A percentile compares a stretch with the other conserved stretches of the same genome.
Conservation (phyloP, 2,113 vertebrate genomes). For the Machaerirhynchus nigripectus region DNA sequence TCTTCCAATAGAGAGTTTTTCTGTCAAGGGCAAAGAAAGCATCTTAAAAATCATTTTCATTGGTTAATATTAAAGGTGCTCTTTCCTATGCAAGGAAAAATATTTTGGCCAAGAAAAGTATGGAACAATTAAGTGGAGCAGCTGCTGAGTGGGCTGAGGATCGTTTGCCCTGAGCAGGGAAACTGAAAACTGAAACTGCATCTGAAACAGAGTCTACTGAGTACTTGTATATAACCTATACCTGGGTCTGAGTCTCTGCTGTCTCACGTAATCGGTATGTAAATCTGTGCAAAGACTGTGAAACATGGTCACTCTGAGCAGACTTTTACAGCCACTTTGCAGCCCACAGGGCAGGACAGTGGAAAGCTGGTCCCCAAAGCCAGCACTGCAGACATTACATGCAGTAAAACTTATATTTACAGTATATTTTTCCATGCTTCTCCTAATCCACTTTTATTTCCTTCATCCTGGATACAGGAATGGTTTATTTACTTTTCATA, state of each 20-base stretch:
- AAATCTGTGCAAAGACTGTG: neutral
- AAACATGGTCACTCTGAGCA: neutral
- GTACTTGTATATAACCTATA: neutral
- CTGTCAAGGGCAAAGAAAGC: neutral
- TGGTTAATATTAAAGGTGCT: neutral
- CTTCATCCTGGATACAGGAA: neutral
- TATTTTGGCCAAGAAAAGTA: neutral
- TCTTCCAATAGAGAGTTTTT: neutral
- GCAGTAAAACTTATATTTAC: neutral
- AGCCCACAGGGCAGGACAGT: neutral
- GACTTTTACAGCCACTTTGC: neutral
- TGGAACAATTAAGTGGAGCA: neutral
- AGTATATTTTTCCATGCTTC: neutral
- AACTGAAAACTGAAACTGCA: neutral
- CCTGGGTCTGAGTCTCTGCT: neutral
- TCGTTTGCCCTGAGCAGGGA: neutral
- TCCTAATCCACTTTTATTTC: neutral
- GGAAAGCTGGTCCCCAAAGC: neutral
- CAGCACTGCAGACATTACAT: neutral
- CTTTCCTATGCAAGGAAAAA: neutral
- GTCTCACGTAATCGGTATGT: neutral
- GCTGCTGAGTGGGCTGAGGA: neutral
- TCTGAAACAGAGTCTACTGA: neutral
- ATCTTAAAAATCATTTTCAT: neutral
- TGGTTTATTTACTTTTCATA: neutral